Percentiles rank a stretch among this genome's conserved stretches.
Evolutionary conservation across 2,797 vertebrate species (phyloP).

Genomic region (Leucoraja ocellata): DNA sequence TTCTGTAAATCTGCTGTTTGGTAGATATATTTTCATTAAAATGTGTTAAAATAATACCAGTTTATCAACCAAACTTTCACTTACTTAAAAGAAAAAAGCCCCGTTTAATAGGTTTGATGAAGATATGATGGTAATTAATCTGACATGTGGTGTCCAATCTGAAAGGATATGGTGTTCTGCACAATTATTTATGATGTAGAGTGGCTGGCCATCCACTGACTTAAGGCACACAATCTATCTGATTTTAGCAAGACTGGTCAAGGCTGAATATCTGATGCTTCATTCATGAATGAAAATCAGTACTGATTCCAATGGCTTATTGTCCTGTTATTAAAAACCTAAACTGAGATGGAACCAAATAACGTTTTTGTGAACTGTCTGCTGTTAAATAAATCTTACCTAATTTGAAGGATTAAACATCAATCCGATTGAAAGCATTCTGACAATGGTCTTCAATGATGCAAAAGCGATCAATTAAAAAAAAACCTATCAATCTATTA

Average conservation of each 20-base stretch:
- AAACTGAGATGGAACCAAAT: too few species aligned
- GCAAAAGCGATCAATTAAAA: background rate
- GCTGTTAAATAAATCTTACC: too few species aligned
- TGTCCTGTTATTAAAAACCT: too few species aligned
- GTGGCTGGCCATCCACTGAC: background rate
- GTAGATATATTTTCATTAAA: background rate
- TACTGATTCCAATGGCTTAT: background rate
- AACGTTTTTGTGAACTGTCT: too few species aligned
- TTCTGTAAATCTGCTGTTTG: slow-evolving; percentile 19
- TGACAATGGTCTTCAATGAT: background rate
- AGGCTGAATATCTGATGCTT: background rate
- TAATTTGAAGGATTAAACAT: too few species aligned
- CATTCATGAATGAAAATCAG: background rate
- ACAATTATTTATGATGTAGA: background rate
- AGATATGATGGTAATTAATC: background rate
- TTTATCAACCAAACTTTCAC: background rate
- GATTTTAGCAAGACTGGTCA: background rate
- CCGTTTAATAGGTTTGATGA: background rate
- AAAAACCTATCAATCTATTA: background rate
- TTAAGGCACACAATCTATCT: background rate
- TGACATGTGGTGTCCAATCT: background rate
- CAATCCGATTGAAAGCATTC: background rate
- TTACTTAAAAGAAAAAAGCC: background rate
- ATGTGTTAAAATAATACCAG: background rate
- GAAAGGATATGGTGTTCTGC: background rate